Evolutionary conservation across 1,140 invertebrate genomes (phyloP), one percentile per base, ranked within the genome.

Genomic region (Papilio xuthus): DNA sequence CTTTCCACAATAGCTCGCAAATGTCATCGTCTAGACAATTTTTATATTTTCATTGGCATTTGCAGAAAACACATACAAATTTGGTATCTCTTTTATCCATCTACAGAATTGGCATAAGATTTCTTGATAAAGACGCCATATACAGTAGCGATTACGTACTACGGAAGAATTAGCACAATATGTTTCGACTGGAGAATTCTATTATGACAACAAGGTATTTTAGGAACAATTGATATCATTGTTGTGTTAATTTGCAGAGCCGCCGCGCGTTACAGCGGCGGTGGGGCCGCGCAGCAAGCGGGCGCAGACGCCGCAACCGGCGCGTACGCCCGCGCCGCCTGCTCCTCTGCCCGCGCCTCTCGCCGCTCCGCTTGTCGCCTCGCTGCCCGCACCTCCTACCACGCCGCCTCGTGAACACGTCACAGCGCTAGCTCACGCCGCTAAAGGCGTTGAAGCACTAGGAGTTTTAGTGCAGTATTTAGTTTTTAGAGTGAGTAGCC

Each of bases 381-480:
- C 80, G 73, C 79, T 74, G 23, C 71, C 82, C 42, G 83, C 84
- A 50, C 77, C 80, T 69, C 81, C 71, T n/a, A 69, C 69, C 77
- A 79, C 81, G 60, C 84, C 85, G 42, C 86, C 85, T 37, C 85
- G 83, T 23, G 89, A 90, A 13, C 89, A 93, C 71, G 80, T 86
- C 2, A 86, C 81, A 8, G 89, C 89, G 26, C 87, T 92, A 12
- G 87, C 90, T 13, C 92, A 93, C 78, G 90, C 93, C 37, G 87
- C 92, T 26, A 94, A 94, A 83, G 94, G 95, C 32, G 94, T 96
- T 10, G 96, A 97, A 88, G 96, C 96, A 0, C 90, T 97, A 32
- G 96, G 96, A 20, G 95, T 97, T 26, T 94, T 96, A 42, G 95
- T 97, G 63, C 96, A 97, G 86, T 96, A 97, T 90, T 93, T 97